These are phyloP conservation scores for Drosophila ironensis DNA, from an alignment of 1,140 invertebrate genomes.

Conservation along the genomic window DNA sequence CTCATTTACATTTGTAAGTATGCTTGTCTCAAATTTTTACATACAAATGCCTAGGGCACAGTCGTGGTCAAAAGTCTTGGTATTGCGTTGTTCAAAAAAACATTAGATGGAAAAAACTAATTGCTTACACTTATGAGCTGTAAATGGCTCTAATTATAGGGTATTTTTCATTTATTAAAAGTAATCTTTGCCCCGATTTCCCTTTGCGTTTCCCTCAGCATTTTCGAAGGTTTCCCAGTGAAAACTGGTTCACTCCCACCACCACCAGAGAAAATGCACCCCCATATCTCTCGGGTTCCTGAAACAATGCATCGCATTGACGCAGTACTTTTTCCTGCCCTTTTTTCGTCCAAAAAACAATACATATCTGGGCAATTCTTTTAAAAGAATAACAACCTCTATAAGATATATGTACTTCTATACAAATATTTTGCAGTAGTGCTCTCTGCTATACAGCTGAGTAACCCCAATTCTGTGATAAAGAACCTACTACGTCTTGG, in stretches of 20 bases:
- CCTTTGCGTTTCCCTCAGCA: too few relatives aligned
- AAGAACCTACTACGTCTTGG: conserved; percentile 12
- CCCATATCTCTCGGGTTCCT: conserved; percentile 1
- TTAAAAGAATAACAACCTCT: too few relatives aligned
- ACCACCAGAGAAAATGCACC: conserved; percentile 18
- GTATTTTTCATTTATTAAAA: too few relatives aligned
- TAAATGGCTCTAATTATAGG: too few relatives aligned
- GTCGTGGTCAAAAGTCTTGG: conserved; percentile 8
- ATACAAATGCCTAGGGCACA: conserved; percentile 9
- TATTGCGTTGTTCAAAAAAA: neutral
- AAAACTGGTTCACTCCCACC: conserved; percentile 29
- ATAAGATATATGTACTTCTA: too few relatives aligned
- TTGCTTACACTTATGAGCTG: too few relatives aligned
- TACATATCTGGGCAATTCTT: too few relatives aligned
- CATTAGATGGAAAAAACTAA: neutral
- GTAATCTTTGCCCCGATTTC: too few relatives aligned
- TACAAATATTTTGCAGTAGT: too few relatives aligned
- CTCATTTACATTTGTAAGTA: neutral
- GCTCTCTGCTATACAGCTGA: neutral
- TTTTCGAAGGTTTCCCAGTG: neutral
- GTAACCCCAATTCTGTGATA: neutral
- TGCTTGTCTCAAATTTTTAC: conserved; percentile 8
- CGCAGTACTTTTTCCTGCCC: neutral
- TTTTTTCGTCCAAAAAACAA: too few relatives aligned
- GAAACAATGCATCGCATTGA: conserved; percentile 12